These are phyloP conservation scores for Zaprionus africanus DNA, from an alignment of 1,140 invertebrate genomes.

Conservation along the genomic window DNA sequence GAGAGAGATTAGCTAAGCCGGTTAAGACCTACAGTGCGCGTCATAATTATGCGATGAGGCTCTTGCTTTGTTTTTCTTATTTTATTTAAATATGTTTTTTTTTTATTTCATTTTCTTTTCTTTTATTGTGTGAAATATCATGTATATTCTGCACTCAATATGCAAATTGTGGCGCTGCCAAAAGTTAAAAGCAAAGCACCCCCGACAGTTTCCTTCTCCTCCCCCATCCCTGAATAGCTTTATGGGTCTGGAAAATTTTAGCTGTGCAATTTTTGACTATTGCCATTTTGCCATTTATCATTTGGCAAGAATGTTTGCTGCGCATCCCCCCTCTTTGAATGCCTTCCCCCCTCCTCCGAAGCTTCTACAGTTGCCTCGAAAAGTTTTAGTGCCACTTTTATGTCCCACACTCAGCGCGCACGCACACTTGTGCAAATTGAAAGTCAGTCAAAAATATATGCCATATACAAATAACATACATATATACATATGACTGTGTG, in stretches of 20 bases:
- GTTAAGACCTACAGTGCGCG: not conserved
- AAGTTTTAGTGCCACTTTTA: constrained; percentile 63
- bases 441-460: constrained; percentile 52
- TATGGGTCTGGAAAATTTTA: constrained; percentile 37
- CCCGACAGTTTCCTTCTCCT: not conserved
- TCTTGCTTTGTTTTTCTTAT: not conserved
- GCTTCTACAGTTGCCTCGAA: constrained; percentile 52
- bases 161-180: constrained; percentile 65
- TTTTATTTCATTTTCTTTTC: not conserved
- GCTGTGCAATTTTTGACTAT: constrained; percentile 57
- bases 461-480: constrained; percentile 12
- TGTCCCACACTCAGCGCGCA: constrained; percentile 28
- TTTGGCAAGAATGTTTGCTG: constrained; percentile 59
- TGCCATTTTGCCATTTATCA: constrained; percentile 68
- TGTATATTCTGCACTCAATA: constrained; percentile 50
- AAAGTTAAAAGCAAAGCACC: constrained; percentile 57
- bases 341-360: not conserved
- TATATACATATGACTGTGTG: not conserved
- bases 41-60: constrained; percentile 15
- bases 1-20: constrained; percentile 35
- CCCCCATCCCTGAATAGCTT: not conserved
- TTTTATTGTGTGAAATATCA: not conserved
- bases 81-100: too few relatives aligned
- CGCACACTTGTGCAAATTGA: constrained; percentile 51
- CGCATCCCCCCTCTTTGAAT: constrained; percentile 3